A percentile compares a stretch with the other conserved stretches of the same genome.
Conservation (phyloP, 2,797 vertebrate species). For the Rhabdophis nuchalis region DNA sequence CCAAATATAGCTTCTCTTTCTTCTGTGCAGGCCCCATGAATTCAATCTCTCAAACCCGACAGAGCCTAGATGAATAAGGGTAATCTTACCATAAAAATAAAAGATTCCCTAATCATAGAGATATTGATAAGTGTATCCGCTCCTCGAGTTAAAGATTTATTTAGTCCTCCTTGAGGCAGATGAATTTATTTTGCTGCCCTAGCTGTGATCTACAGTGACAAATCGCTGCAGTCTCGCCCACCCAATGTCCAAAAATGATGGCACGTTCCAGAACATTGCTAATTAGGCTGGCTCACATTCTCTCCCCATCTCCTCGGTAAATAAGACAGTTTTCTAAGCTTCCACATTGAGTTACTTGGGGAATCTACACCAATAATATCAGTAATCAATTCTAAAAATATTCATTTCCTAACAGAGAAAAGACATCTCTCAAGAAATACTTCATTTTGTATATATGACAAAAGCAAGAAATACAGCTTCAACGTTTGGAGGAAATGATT, state of each 20-base stretch:
- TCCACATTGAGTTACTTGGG: slow-evolving; percentile 3
- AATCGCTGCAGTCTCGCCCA: neutral
- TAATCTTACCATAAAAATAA: neutral
- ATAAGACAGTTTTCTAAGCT: neutral
- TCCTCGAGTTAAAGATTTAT: slow-evolving; percentile 7
- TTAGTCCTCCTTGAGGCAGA: slow-evolving; percentile 17
- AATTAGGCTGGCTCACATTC: neutral
- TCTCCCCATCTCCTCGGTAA: neutral
- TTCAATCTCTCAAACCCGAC: neutral
- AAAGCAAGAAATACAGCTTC: neutral
- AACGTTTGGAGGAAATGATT: neutral
- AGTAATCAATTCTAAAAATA: slow-evolving; percentile 7
- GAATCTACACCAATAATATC: slow-evolving; percentile 15
- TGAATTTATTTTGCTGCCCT: slow-evolving; percentile 5
- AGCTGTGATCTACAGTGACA: slow-evolving; percentile 10
- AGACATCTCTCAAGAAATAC: neutral
- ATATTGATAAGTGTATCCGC: neutral
- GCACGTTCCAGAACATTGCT: neutral
- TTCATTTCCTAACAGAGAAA: neutral
- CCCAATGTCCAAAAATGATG: neutral
- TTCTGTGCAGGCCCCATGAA: neutral
- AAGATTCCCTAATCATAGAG: neutral
- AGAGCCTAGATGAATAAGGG: neutral
- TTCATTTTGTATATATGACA: slow-evolving; percentile 15
- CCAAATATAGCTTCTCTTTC: slow-evolving; percentile 17